Conservation (phyloP, 2,888 invertebrate genomes). For the Pachycephus smyrnensis region DNA sequence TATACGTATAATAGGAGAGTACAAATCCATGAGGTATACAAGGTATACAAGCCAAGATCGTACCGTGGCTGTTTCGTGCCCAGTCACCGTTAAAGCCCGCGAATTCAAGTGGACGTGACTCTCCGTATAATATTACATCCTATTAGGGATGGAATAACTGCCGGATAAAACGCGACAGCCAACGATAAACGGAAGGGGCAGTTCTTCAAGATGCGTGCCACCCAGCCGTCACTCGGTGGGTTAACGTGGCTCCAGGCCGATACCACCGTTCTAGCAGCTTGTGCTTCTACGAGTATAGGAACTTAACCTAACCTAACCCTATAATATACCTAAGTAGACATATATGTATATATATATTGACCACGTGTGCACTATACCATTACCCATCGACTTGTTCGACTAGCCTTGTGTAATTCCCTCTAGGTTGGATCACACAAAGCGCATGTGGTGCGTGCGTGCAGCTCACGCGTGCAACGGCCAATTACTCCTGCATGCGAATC, state of each 20-base stretch:
- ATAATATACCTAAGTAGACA: background rate
- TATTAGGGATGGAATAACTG: conserved; percentile 63
- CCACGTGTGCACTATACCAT: background rate
- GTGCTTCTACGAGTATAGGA: background rate
- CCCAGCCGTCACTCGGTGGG: conserved; percentile 46
- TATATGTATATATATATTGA: background rate
- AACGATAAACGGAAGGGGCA: conserved; percentile 51
- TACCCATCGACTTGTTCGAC: background rate
- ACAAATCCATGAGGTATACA: background rate
- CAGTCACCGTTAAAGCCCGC: conserved; percentile 60
- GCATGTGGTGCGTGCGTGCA: background rate
- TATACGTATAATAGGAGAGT: background rate
- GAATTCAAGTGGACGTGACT: conserved; percentile 63
- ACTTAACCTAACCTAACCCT: background rate
- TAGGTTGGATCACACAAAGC: background rate
- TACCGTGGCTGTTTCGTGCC: conserved; percentile 52
- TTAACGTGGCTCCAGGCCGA: background rate
- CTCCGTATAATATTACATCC: conserved; percentile 64
- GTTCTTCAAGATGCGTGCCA: conserved; percentile 57
- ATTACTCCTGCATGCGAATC: conserved; percentile 16
- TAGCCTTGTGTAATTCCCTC: background rate
- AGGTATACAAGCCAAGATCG: conserved; percentile 8
- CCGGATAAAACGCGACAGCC: conserved; percentile 61
- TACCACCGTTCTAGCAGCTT: background rate
- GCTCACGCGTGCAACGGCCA: conserved; percentile 13